phyloP scores from a whole-genome alignment of 2,797 vertebrate species.

The Peromyscus attwateri region DNA sequence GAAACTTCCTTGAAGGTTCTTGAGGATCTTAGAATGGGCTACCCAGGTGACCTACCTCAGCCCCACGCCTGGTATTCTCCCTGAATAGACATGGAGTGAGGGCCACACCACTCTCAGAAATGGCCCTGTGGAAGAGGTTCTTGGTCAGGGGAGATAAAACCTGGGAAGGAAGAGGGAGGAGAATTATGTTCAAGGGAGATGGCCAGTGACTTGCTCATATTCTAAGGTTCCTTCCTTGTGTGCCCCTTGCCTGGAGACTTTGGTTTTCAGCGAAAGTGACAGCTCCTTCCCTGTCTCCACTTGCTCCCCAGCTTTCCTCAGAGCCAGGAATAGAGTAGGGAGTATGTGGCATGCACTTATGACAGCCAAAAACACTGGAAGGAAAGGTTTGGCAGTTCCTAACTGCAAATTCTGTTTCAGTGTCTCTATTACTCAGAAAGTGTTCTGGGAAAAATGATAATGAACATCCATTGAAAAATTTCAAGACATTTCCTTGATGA shows the following conservation, averaged over 20 bases:
- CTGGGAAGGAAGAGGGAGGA: conserved; percentile 81
- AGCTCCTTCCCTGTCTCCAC: background rate
- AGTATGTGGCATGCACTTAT: background rate
- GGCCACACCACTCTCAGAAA: conserved; percentile 93
- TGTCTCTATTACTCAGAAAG: background rate
- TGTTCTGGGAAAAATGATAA: background rate
- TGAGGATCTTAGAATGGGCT: background rate
- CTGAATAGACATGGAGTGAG: fast-evolving
- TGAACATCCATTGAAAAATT: background rate
- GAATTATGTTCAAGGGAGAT: background rate
- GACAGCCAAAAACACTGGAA: background rate
- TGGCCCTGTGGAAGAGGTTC: conserved; percentile 93
- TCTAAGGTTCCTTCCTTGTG: background rate
- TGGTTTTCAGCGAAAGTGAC: background rate
- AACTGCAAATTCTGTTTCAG: background rate
- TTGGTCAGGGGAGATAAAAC: conserved; percentile 91
- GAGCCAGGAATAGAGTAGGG: background rate
- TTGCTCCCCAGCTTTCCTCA: background rate
- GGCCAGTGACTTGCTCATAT: background rate
- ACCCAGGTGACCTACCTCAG: conserved; percentile 72
- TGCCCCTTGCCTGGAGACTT: background rate
- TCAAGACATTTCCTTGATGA: background rate
- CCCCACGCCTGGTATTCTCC: background rate
- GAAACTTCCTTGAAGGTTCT: background rate
- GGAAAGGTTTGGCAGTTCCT: background rate